These are phyloP conservation scores for Tineola bisselliella DNA, from an alignment of 2,888 invertebrate species.

Conservation along the genomic window DNA sequence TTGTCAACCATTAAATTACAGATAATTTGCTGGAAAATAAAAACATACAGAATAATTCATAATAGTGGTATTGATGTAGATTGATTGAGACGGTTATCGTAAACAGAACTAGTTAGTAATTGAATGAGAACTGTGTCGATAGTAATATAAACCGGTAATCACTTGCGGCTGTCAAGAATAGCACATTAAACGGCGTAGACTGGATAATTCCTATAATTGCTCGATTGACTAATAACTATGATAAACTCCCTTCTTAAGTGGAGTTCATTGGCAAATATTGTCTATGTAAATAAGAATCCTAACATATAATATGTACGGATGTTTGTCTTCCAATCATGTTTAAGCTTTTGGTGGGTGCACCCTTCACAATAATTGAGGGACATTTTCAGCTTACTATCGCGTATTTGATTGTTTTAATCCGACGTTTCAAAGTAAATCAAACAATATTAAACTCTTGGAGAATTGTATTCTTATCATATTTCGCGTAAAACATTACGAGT, in stretches of 20 bases:
- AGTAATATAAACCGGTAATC: conserved; percentile 8
- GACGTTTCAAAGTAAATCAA: too few species aligned
- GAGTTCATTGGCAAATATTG: background rate
- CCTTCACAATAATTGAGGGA: too few species aligned
- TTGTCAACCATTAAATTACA: background rate
- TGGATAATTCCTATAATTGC: conserved; percentile 10
- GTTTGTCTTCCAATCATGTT: too few species aligned
- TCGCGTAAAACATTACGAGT: too few species aligned
- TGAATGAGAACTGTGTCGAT: conserved; percentile 4
- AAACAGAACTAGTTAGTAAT: conserved; percentile 4
- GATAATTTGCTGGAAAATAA: background rate
- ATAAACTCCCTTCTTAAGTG: background rate
- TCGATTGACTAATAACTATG: background rate
- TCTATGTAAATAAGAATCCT: background rate
- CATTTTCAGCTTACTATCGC: too few species aligned
- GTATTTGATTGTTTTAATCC: too few species aligned
- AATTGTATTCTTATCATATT: too few species aligned
- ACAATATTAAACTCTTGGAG: too few species aligned
- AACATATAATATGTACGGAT: too few species aligned
- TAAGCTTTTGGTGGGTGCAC: too few species aligned
- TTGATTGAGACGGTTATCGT: conserved; percentile 3
- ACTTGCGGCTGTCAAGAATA: conserved; percentile 7
- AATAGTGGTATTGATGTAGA: background rate
- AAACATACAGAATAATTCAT: background rate
- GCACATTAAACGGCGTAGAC: conserved; percentile 1